phyloP scores from a whole-genome alignment of 2,797 vertebrate species.

The Myripristis jacobus region DNA sequence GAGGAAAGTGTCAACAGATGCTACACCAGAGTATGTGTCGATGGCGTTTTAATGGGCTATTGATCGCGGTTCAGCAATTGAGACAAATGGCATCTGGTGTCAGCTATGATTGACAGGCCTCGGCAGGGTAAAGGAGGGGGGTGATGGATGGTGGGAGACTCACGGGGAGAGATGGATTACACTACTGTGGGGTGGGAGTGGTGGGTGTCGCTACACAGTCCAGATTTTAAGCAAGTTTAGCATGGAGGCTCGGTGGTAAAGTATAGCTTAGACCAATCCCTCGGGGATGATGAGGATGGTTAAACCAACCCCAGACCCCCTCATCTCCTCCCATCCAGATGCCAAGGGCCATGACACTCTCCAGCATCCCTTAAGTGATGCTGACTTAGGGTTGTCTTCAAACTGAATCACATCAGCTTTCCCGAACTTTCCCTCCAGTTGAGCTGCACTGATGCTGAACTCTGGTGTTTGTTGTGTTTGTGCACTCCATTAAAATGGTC shows the following conservation, averaged over 20 bases:
- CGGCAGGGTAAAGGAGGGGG: slow-evolving; percentile 33
- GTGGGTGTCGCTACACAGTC: neutral
- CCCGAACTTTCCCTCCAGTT: slow-evolving; percentile 48
- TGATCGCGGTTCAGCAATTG: slow-evolving; percentile 55
- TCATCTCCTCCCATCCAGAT: slow-evolving; percentile 20
- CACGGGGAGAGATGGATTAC: slow-evolving; percentile 38
- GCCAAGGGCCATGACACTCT: slow-evolving; percentile 22
- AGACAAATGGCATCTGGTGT: slow-evolving; percentile 63
- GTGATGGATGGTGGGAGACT: slow-evolving; percentile 49
- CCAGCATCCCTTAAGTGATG: too few relatives aligned
- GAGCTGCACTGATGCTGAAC: slow-evolving; percentile 46
- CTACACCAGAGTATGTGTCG: slow-evolving; percentile 34
- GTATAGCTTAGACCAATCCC: slow-evolving; percentile 1
- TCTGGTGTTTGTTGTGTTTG: slow-evolving; percentile 43
- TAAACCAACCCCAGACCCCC: neutral
- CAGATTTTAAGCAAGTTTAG: slow-evolving; percentile 32
- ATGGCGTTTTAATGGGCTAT: slow-evolving; percentile 71
- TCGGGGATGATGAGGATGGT: slow-evolving; percentile 6
- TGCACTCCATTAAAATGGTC: slow-evolving; percentile 54
- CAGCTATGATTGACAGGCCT: slow-evolving; percentile 64
- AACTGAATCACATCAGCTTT: slow-evolving; percentile 38
- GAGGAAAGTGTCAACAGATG: slow-evolving; percentile 64
- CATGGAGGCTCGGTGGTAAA: slow-evolving; percentile 12
- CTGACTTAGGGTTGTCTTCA: slow-evolving; percentile 10
- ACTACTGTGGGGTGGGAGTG: slow-evolving; percentile 15